Conservation (phyloP, 2,113 vertebrate species). For the Penelope pileata region DNA sequence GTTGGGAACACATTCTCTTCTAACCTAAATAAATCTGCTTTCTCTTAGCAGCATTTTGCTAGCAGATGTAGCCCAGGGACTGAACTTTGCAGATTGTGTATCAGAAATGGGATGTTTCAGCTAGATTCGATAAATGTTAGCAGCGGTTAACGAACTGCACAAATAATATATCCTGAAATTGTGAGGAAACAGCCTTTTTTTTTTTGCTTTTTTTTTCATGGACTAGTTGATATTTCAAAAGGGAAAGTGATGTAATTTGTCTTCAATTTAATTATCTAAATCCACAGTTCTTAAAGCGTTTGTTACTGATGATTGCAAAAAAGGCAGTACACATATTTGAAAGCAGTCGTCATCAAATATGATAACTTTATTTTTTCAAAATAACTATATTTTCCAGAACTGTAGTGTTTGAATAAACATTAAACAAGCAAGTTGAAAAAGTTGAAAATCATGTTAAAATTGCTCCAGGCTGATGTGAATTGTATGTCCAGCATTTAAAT, state of each 20-base stretch:
- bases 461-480: conserved; percentile 6
- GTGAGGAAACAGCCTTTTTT: background rate
- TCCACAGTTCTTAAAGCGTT: background rate
- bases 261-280: background rate
- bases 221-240: background rate
- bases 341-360: background rate
- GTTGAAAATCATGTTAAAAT: background rate
- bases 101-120: background rate
- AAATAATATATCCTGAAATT: background rate
- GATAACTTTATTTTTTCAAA: background rate
- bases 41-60: conserved; percentile 24
- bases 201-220: background rate
- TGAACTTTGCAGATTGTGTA: background rate
- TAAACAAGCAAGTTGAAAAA: background rate
- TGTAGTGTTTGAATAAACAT: background rate
- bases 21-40: conserved; percentile 51
- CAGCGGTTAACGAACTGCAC: background rate
- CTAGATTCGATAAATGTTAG: conserved; percentile 5
- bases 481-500: background rate
- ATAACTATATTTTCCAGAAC: background rate
- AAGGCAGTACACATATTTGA: fast-evolving
- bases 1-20: background rate
- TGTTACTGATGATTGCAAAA: background rate
- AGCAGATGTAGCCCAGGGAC: conserved; percentile 19
- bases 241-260: background rate